These are phyloP conservation scores for Ichneumoninae sp. DNA, from an alignment of 2,888 invertebrate species.

Conservation along the genomic window DNA sequence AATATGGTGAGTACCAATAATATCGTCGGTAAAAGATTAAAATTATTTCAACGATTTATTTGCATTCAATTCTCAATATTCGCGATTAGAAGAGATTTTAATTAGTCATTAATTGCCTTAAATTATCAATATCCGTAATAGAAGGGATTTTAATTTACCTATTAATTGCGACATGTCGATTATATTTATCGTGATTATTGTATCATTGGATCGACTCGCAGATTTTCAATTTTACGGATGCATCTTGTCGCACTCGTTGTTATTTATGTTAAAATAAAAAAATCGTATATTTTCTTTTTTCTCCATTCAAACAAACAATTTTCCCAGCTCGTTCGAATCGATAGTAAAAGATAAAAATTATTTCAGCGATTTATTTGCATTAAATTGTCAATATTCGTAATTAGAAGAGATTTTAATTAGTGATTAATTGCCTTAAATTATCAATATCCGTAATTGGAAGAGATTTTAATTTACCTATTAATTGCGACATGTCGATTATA, in stretches of 20 bases:
- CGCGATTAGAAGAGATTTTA: background rate
- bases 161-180: background rate
- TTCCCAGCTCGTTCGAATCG: conserved; percentile 96
- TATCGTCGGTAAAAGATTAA: background rate
- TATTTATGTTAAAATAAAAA: background rate
- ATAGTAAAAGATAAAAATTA: conserved; percentile 86
- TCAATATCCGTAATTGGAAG: background rate
- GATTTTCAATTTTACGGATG: background rate
- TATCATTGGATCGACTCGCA: too few relatives aligned
- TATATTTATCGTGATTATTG: too few relatives aligned
- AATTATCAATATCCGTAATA: background rate
- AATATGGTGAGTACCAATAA: conserved; percentile 92
- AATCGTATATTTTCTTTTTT: conserved; percentile 29
- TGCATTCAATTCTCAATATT: background rate
- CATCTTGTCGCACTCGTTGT: background rate
- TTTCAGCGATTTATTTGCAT: too few relatives aligned
- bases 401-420: too few relatives aligned
- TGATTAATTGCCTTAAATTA: too few relatives aligned
- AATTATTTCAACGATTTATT: background rate
- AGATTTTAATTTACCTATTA: too few relatives aligned
- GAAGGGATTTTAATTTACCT: background rate
- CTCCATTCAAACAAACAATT: conserved; percentile 91
- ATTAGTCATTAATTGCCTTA: too few relatives aligned
- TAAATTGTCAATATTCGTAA: too few relatives aligned
- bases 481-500: too few relatives aligned